Evolutionary conservation across 1,140 invertebrate species (phyloP).

Genomic region (Frieseomelitta varia): DNA sequence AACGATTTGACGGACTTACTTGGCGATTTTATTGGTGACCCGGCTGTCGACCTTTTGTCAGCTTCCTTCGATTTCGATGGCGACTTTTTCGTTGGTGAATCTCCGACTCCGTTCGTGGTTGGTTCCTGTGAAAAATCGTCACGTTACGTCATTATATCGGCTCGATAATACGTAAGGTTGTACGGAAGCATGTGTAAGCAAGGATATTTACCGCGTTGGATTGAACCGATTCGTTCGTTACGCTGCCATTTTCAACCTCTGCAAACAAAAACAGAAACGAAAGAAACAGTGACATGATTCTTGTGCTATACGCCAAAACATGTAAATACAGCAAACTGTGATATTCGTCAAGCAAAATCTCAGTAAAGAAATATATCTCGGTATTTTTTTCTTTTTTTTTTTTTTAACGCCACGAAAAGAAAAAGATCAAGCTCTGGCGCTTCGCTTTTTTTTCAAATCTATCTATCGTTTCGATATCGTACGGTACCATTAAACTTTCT

Average conservation of each 20-base stretch:
- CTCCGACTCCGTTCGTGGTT: constrained; percentile 84
- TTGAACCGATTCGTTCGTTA: constrained; percentile 89
- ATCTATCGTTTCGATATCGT: background rate
- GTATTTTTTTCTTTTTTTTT: too few relatives aligned
- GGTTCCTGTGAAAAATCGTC: constrained; percentile 70
- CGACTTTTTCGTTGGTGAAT: constrained; percentile 86
- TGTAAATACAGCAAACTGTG: background rate
- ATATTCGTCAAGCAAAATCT: constrained; percentile 58
- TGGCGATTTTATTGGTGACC: constrained; percentile 84
- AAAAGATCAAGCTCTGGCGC: background rate
- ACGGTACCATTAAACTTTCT: background rate
- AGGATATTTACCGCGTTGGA: constrained; percentile 83
- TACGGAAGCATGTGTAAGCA: background rate
- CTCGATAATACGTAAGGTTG: background rate
- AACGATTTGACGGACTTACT: constrained; percentile 84
- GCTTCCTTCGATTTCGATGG: constrained; percentile 78
- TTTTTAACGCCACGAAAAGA: too few relatives aligned
- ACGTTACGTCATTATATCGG: background rate
- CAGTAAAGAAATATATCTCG: background rate
- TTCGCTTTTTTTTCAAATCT: background rate
- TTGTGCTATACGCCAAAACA: background rate
- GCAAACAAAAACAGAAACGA: constrained; percentile 76
- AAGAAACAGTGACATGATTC: background rate
- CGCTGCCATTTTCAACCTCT: constrained; percentile 91
- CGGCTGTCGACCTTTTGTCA: constrained; percentile 80